Percentiles rank a stretch among this genome's conserved stretches.
Conservation (phyloP, 2,797 vertebrate species). For the Takifugu rubripes region DNA sequence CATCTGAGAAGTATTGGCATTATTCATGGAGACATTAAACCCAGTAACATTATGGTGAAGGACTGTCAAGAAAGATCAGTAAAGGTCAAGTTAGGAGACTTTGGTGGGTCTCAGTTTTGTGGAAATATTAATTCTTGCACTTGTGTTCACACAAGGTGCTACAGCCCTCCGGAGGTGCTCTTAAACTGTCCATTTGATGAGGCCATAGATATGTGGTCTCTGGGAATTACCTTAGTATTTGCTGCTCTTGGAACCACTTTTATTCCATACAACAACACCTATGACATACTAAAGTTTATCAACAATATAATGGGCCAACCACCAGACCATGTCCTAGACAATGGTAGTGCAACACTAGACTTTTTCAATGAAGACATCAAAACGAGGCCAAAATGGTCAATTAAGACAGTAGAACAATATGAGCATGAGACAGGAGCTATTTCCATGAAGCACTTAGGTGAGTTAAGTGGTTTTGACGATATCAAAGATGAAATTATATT, state of each 20-base stretch:
- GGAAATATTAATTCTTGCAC: neutral
- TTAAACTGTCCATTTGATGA: neutral
- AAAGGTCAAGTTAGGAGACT: neutral
- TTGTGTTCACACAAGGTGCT: neutral
- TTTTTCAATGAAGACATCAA: neutral
- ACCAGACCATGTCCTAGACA: slow-evolving; percentile 1
- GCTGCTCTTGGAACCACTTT: neutral
- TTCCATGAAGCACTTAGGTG: neutral
- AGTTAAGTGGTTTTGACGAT: neutral
- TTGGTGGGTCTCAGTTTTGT: neutral
- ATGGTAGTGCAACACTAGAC: neutral
- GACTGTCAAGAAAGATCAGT: neutral
- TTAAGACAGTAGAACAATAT: neutral
- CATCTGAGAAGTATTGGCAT: neutral
- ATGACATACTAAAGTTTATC: neutral
- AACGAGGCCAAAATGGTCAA: neutral
- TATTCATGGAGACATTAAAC: neutral
- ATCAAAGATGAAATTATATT: neutral
- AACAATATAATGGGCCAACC: neutral
- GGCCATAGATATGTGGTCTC: slow-evolving; percentile 1
- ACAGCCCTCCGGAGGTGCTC: neutral
- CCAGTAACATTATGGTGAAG: neutral
- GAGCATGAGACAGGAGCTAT: neutral
- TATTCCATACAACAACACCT: neutral
- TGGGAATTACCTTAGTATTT: neutral